Conservation (phyloP, 2,113 vertebrate genomes). For the Cynopterus brachyotis region DNA sequence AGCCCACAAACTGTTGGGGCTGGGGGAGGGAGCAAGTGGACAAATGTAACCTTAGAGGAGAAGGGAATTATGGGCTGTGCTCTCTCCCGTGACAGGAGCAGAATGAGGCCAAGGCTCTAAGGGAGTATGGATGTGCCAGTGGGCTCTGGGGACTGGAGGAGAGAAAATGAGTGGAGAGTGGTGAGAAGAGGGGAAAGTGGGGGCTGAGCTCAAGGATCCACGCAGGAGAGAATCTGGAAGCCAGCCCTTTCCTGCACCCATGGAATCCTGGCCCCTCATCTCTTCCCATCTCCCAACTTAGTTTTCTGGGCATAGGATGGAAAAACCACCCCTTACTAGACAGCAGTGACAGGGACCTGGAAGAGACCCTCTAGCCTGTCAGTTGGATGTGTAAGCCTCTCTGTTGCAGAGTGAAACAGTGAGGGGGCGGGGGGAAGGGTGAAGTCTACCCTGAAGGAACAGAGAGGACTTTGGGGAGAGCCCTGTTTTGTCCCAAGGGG, state of each 20-base stretch:
- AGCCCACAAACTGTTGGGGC: not conserved
- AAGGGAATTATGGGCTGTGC: not conserved
- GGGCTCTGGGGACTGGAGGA: no score
- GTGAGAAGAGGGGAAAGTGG: not conserved
- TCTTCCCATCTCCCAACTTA: not conserved
- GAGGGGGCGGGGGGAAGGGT: no score
- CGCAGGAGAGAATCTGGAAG: not conserved
- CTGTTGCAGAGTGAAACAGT: not conserved
- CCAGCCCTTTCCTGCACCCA: not conserved
- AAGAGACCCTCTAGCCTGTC: not conserved
- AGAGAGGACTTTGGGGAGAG: not conserved
- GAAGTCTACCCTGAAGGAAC: not conserved
- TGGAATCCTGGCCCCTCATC: not conserved
- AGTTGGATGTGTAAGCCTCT: rapidly evolving
- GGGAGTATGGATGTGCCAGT: not conserved
- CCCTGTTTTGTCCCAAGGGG: not conserved
- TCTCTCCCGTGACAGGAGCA: not conserved
- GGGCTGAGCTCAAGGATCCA: not conserved
- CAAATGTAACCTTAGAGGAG: not conserved
- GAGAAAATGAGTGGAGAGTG: not conserved
- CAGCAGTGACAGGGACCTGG: not conserved
- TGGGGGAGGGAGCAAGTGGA: not conserved
- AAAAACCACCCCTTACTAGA: not conserved
- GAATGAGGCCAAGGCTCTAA: not conserved
- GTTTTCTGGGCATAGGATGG: not conserved